Percentiles rank a stretch among this genome's conserved stretches.
Evolutionary conservation across 2,888 invertebrate species (phyloP).

Genomic region (Prenolepis imparis): DNA sequence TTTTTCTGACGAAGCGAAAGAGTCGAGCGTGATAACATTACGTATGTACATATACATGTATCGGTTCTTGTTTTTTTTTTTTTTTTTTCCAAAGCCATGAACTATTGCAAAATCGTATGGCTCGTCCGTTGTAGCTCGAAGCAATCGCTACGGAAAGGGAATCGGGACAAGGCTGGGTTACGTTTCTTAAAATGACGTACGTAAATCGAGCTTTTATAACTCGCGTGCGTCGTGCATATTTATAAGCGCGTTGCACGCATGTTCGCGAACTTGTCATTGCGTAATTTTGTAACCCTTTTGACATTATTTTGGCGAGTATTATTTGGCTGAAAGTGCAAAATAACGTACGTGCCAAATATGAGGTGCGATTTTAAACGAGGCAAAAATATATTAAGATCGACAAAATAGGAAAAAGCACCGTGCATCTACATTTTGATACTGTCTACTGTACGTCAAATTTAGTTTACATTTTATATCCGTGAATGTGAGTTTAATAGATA

Average conservation of each 20-base stretch:
- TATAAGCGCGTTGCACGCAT: constrained; percentile 28
- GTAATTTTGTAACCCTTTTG: background rate
- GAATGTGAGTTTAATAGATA: background rate
- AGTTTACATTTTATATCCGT: background rate
- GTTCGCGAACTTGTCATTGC: background rate
- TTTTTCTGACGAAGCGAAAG: background rate
- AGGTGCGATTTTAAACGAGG: background rate
- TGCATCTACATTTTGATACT: background rate
- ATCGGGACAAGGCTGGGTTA: constrained; percentile 67
- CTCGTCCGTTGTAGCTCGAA: constrained; percentile 3
- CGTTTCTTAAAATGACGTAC: constrained; percentile 64
- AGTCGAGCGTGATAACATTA: background rate
- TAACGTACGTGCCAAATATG: background rate
- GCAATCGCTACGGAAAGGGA: constrained; percentile 51
- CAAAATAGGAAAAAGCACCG: background rate
- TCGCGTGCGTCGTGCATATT: constrained; percentile 48
- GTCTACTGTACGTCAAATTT: background rate
- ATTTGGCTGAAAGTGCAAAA: background rate
- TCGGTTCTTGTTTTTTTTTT: background rate
- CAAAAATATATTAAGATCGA: background rate
- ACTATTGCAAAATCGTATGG: constrained; percentile 61
- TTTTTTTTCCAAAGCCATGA: constrained; percentile 28
- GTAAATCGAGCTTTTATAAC: constrained; percentile 56
- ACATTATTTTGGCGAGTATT: background rate
- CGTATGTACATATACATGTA: background rate